phyloP scores from a whole-genome alignment of 2,113 vertebrate species.

The Lasiurus cinereus region DNA sequence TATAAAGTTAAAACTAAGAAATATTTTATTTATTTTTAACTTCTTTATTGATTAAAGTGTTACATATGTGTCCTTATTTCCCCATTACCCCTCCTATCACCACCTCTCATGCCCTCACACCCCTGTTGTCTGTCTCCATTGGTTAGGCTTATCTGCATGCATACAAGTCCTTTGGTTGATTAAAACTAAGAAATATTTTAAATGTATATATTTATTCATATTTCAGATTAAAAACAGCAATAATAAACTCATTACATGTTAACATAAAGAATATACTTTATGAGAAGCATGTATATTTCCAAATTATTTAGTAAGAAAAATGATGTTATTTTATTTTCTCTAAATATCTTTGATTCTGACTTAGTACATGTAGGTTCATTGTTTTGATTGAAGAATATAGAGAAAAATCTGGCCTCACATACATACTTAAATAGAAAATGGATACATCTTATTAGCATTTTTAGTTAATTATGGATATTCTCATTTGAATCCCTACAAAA shows the following conservation, averaged over 20 bases:
- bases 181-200: not conserved
- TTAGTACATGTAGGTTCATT: not conserved
- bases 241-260: not conserved
- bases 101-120: too few species aligned
- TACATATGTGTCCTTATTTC: too few species aligned
- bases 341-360: not conserved
- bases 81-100: too few species aligned
- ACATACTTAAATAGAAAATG: not conserved
- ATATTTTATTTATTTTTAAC: not conserved
- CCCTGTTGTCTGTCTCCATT: too few species aligned
- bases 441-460: not conserved
- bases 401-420: not conserved
- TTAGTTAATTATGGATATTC: not conserved
- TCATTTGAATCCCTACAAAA: not conserved
- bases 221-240: conserved; percentile 39
- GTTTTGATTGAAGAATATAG: not conserved
- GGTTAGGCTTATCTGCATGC: too few species aligned
- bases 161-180: too few species aligned
- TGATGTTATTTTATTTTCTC: not conserved
- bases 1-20: conserved; percentile 4
- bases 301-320: not conserved
- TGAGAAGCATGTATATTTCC: not conserved
- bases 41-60: too few species aligned
- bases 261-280: not conserved
- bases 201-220: not conserved